Base-by-base conservation (phyloP, 2,888 invertebrate genomes). In the Pachycephus smyrnensis region DNA sequence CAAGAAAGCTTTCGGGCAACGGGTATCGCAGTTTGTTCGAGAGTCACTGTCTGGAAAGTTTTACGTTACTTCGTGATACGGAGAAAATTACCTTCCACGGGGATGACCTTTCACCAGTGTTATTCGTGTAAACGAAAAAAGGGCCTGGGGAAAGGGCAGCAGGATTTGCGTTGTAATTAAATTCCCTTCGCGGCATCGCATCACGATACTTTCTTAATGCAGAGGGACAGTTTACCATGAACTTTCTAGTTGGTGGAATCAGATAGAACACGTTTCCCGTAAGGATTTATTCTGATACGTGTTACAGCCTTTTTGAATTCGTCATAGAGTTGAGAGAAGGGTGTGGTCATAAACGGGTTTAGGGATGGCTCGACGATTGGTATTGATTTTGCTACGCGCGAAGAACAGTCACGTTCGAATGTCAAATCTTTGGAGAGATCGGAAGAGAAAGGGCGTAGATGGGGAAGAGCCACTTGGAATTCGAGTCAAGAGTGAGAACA, bases 391-490 rank as follows among this genome's bases (percentile, higher is more conserved):
- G 75, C 69, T 77, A 33, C 73, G 75, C 75, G 75, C 73, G 80
- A 82, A 55, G 77, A 80, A 80, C 76, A 84, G 86, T 88, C 88
- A 88, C 86, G 86, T 87, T 80, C 84, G 82, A 82, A 86, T 88
- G 88, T 88, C 88, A 86, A 88, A 87, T 88, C 84, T 85, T 81
- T n/a, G 71, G 1, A 2, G 77, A 78, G 71, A 78, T 77, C 77
- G 77, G 76, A 79, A 71, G 79, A 80, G 80, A 55, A 76, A 69
- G 79, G 73, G 79, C 32, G 12, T 71, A 77, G 81, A 82, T 76
- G 79, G 77, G 69, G 76, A 77, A 75, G 69, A 78, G 31, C 86
- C 86, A 86, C 87, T 87, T 87, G 85, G 87, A 87, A 88, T 88
- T 88, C 87, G 81, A 81, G 82, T 77, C 84, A 81, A 78, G 77